Evolutionary conservation across 1,140 invertebrate genomes (phyloP).

Genomic region (Bilobella aurantiaca): DNA sequence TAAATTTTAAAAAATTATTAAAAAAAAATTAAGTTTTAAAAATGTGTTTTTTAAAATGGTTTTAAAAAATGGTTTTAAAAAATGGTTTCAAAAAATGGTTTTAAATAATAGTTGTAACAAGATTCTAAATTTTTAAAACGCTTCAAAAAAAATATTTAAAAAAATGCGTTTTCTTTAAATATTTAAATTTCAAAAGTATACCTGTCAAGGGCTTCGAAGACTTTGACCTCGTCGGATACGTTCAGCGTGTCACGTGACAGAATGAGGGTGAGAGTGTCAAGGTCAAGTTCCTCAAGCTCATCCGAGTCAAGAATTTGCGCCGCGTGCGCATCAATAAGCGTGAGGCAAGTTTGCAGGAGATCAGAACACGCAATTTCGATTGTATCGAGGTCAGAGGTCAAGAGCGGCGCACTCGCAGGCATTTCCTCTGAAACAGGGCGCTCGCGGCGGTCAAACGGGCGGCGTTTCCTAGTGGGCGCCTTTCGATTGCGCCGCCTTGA

Average conservation of each 20-base stretch:
- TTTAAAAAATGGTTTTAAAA: no score
- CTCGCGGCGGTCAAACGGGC: no score
- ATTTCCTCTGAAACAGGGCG: background rate
- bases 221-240: conserved; percentile 45
- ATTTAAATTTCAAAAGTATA: conserved; percentile 30
- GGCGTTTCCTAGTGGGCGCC: no score
- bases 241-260: conserved; percentile 47
- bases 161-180: no score
- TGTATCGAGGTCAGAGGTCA: conserved; percentile 1
- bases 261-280: conserved; percentile 49
- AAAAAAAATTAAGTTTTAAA: conserved; percentile 19
- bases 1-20: conserved; percentile 25
- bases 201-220: conserved; percentile 48
- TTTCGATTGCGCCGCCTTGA: no score
- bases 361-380: conserved; percentile 43
- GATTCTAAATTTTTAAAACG: conserved; percentile 41
- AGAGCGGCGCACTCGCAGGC: background rate
- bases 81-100: no score
- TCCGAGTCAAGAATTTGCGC: conserved; percentile 52
- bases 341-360: conserved; percentile 50
- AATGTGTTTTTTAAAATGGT: no score
- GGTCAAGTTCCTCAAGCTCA: conserved; percentile 53
- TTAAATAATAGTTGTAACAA: no score
- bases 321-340: conserved; percentile 52
- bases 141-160: background rate